Evolutionary conservation across 2,113 vertebrate genomes (phyloP), one percentile per base, ranked within the genome.

Genomic region (Murina feae): DNA sequence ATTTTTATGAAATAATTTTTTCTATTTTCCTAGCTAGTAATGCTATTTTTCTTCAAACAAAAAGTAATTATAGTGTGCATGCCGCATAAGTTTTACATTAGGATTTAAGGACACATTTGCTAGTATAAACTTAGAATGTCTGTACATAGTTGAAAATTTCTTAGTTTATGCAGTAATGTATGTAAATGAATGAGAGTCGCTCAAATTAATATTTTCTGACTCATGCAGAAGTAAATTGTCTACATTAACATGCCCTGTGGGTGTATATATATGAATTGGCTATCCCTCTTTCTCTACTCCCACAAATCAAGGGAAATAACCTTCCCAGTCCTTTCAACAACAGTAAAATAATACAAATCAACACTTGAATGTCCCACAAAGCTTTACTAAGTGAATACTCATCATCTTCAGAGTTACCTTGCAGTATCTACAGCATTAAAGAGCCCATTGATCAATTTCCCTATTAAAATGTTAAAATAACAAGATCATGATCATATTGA

Each of bases 91-190:
- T 86, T 94, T 82, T 60, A 91, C 25, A 21, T 96, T 96, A 91
- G 69, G 58, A 83, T 78, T 95, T 91, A 91, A 86, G 60, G 68
- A 37, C 84, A 95, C 81, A 83, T 94, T 96, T 94, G 37, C 30
- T 44, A 87, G 0, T 81, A 5, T 90, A 83, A 96, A 86, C 74
- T 84, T 51, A 79, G 65, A 94, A 60, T 95, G 42, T 91, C 88
- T 85, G 69, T 84, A 12, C 9, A 23, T 89, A 85, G 49, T 84
- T 90, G 74, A 49, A 49, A 91, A 79, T 85, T 94, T 78, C 53
- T 93, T 91, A 72, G 44, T 74, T 87, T 93, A 58, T 86, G 11
- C 10, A 44, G 44, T 44, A 91, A 68, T 94, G 16, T 93, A 14
- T 93, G 10, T 11, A 49, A 44, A 85, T 85, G 47, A 95, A 12